A percentile compares a stretch with the other conserved stretches of the same genome.
These are phyloP conservation scores for Erynnis tages DNA, from an alignment of 2,888 invertebrate species.

Conservation along the genomic window DNA sequence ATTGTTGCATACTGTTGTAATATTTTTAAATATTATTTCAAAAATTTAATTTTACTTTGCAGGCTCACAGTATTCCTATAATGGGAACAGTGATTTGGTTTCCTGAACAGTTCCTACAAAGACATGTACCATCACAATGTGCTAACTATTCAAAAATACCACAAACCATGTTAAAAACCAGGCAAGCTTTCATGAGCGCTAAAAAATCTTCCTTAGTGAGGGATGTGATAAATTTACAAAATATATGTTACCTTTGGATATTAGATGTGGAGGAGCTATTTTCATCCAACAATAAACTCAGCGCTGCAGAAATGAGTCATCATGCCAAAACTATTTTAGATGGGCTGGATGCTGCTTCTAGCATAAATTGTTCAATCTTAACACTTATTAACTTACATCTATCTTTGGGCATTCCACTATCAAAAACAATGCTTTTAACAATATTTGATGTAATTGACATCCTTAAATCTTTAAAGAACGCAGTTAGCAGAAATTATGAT, in stretches of 20 bases:
- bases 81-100: conserved; percentile 92
- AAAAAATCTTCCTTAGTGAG: conserved; percentile 83
- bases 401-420: conserved; percentile 87
- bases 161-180: conserved; percentile 69
- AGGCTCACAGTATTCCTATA: conserved; percentile 90
- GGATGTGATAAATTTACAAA: conserved; percentile 79
- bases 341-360: conserved; percentile 86
- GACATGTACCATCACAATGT: conserved; percentile 82
- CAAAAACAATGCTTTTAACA: conserved; percentile 86
- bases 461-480: conserved; percentile 88
- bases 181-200: conserved; percentile 79
- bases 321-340: conserved; percentile 66
- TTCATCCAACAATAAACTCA: conserved; percentile 58
- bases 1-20: too few species aligned
- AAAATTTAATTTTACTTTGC: conserved; percentile 39
- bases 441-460: conserved; percentile 92
- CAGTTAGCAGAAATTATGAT: conserved; percentile 85
- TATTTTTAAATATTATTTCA: background rate
- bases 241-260: conserved; percentile 61
- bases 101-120: conserved; percentile 89
- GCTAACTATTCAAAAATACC: conserved; percentile 72
- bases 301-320: conserved; percentile 67
- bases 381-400: conserved; percentile 86
- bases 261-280: conserved; percentile 64
- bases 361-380: conserved; percentile 78